These are phyloP conservation scores for Lytechinus pictus DNA, from an alignment of 35 echinoderm and acorn worm genomes.

Conservation along the genomic window DNA sequence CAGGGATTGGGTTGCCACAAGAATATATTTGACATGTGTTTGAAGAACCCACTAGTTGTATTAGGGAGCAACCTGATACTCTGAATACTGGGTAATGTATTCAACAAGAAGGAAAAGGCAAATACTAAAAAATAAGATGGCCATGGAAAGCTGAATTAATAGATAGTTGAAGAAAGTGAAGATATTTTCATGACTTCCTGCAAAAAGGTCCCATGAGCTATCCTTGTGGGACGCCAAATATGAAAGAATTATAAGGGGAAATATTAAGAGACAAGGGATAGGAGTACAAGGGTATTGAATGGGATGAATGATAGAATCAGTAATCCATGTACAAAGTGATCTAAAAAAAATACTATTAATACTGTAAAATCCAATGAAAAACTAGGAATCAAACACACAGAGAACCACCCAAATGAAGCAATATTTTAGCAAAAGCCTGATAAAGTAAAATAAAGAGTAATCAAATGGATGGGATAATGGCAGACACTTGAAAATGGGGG, in stretches of 20 bases:
- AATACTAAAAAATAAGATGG: not conserved
- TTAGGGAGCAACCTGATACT: not conserved
- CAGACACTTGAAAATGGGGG: not conserved
- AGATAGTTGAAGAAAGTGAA: not conserved
- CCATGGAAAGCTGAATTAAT: not conserved
- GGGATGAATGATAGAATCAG: too few species aligned
- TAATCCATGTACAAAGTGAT: too few species aligned
- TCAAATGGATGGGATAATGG: too few species aligned
- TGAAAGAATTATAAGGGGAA: not conserved
- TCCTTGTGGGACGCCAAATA: not conserved
- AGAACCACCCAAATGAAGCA: not conserved
- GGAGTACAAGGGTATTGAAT: too few species aligned
- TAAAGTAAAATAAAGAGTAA: not conserved
- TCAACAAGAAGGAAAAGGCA: not conserved
- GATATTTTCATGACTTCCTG: not conserved
- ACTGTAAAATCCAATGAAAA: not conserved
- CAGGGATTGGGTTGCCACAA: not conserved
- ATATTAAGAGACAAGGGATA: not conserved
- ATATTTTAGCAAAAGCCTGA: not conserved
- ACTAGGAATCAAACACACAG: not conserved
- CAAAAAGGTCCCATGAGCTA: too few species aligned
- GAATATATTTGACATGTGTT: not conserved
- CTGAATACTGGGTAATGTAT: not conserved
- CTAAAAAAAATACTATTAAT: too few species aligned
- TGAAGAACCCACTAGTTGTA: not conserved